Percentiles rank a stretch among this genome's conserved stretches.
phyloP scores from a whole-genome alignment of 1,140 invertebrate species.

The Drosophila tropicalis region DNA sequence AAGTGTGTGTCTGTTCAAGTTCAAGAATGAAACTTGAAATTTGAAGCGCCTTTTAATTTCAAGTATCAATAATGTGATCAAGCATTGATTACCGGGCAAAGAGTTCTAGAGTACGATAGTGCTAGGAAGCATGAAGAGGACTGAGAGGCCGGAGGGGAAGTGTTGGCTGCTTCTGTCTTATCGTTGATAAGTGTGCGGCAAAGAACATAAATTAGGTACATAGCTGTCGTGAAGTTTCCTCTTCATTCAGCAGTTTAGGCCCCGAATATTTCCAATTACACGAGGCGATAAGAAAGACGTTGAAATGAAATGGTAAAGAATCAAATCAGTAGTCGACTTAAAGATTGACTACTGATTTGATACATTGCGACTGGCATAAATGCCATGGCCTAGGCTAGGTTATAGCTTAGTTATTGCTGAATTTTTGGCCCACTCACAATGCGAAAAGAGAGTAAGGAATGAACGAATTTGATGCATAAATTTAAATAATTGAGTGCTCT shows the following conservation, averaged over 20 bases:
- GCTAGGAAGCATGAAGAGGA: too few species aligned
- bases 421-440: slow-evolving; percentile 40
- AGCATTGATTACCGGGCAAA: slow-evolving; percentile 1
- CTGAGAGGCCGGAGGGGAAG: too few species aligned
- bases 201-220: slow-evolving; percentile 42
- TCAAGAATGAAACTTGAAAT: slow-evolving; percentile 5
- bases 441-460: background rate
- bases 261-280: slow-evolving; percentile 53
- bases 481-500: background rate
- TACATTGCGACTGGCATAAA: slow-evolving; percentile 48
- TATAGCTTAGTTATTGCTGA: slow-evolving; percentile 49
- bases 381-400: slow-evolving; percentile 21
- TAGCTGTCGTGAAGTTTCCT: slow-evolving; percentile 22
- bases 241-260: slow-evolving; percentile 6
- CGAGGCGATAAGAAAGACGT: slow-evolving; percentile 41
- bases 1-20: background rate
- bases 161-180: slow-evolving; percentile 26
- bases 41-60: slow-evolving; percentile 44
- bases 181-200: slow-evolving; percentile 20
- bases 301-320: slow-evolving; percentile 51
- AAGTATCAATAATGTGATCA: slow-evolving; percentile 47
- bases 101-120: too few species aligned
- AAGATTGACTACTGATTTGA: slow-evolving; percentile 69
- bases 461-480: background rate
- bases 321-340: slow-evolving; percentile 54